A percentile compares a stretch with the other conserved stretches of the same genome.
Evolutionary conservation across 2,888 invertebrate genomes (phyloP).

Genomic region (Yponomeuta malinellus): DNA sequence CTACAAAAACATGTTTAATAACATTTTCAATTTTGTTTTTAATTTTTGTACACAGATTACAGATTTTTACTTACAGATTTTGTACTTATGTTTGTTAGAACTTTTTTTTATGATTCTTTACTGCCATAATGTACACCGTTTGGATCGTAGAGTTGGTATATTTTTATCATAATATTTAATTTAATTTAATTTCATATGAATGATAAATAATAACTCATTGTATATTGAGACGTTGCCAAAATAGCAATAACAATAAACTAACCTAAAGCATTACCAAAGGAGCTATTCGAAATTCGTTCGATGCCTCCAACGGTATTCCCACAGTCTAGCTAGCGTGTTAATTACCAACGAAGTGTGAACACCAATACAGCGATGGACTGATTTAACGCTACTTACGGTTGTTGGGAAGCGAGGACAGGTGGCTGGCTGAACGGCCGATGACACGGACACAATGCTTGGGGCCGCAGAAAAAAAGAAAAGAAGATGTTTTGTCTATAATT

Average conservation of each 20-base stretch:
- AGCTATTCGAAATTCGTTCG: neutral
- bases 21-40: neutral
- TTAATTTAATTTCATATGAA: no score
- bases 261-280: no score
- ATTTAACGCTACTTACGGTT: neutral
- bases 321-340: neutral
- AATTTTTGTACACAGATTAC: neutral
- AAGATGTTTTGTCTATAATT: neutral
- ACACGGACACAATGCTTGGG: neutral
- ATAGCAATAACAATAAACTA: no score
- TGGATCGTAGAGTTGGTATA: no score
- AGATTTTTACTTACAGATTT: no score
- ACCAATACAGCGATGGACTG: neutral
- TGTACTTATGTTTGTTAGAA: no score
- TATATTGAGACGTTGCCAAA: no score
- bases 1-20: neutral
- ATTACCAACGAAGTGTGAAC: neutral
- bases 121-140: no score
- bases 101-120: no score
- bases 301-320: neutral
- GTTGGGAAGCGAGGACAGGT: slow-evolving; percentile 6
- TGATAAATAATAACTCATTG: no score
- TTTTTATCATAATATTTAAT: no score
- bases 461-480: neutral
- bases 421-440: slow-evolving; percentile 1